Conservation (phyloP, 2,888 invertebrate species). For the Ichneumoninae sp. region DNA sequence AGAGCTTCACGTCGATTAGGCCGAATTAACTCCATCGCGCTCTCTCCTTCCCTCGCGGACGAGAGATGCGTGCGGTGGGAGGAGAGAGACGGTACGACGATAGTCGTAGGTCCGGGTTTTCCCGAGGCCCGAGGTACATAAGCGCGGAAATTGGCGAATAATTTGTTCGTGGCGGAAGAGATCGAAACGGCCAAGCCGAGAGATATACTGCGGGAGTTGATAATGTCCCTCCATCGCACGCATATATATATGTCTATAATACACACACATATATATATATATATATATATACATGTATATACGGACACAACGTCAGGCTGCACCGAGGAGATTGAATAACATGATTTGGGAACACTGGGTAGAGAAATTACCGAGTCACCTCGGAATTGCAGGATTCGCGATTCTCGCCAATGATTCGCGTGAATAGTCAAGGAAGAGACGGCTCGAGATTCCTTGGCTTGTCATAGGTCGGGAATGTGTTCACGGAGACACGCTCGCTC, state of each 20-base stretch:
- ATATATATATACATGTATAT: not conserved
- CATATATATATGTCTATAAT: not conserved
- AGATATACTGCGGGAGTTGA: constrained; percentile 10
- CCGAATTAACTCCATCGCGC: constrained; percentile 73
- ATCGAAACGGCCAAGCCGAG: constrained; percentile 46
- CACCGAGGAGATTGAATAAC: constrained; percentile 46
- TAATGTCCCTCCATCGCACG: not conserved
- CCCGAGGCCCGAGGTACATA: constrained; percentile 12
- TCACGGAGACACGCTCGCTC: constrained; percentile 14
- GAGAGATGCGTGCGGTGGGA: constrained; percentile 28
- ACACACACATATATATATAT: not conserved
- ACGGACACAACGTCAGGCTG: not conserved
- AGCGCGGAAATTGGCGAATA: constrained; percentile 65
- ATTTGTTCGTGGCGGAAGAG: constrained; percentile 63
- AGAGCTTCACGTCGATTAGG: constrained; percentile 74
- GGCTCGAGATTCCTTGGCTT: constrained; percentile 24
- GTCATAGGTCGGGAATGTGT: constrained; percentile 62
- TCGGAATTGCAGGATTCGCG: constrained; percentile 36
- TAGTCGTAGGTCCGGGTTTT: constrained; percentile 76
- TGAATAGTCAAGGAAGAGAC: not conserved
- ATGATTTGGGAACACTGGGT: constrained; percentile 41
- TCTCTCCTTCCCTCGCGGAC: not conserved
- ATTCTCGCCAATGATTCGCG: constrained; percentile 22
- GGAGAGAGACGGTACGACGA: constrained; percentile 50
- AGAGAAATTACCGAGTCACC: constrained; percentile 6